These are phyloP conservation scores for Alectura lathami DNA, from an alignment of 2,113 vertebrate genomes.

Conservation along the genomic window DNA sequence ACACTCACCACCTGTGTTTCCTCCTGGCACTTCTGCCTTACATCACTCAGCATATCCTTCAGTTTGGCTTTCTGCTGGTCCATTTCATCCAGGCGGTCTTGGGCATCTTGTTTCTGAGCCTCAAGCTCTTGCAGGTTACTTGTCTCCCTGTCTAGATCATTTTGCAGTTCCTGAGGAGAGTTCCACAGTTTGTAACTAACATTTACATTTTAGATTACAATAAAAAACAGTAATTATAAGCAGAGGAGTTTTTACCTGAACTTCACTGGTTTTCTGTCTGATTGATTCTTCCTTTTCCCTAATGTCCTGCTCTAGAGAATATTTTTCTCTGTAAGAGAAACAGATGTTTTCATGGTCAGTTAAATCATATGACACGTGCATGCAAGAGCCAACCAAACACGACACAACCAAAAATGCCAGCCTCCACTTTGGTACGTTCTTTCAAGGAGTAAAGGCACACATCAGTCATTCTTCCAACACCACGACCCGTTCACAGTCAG, in stretches of 20 bases:
- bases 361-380: not conserved
- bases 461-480: not conserved
- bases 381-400: not conserved
- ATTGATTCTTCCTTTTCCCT: constrained; percentile 93
- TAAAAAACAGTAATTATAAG: not conserved
- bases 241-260: constrained; percentile 83
- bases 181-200: not conserved
- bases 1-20: constrained; percentile 93
- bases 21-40: constrained; percentile 93
- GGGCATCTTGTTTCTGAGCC: constrained; percentile 95
- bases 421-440: not conserved
- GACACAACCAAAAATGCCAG: not conserved
- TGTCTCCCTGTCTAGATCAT: constrained; percentile 91
- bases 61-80: constrained; percentile 97
- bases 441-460: not conserved
- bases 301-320: constrained; percentile 93
- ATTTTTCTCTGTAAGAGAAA: constrained; percentile 86
- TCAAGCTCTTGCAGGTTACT: constrained; percentile 92
- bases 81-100: constrained; percentile 96
- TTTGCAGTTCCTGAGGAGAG: constrained; percentile 89
- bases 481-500: not conserved
- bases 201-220: not conserved
- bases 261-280: constrained; percentile 90
- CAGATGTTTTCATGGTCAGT: not conserved
- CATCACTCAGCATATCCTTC: constrained; percentile 93